Conservation (phyloP, 2,888 invertebrate species). For the Leuctra nigra region DNA sequence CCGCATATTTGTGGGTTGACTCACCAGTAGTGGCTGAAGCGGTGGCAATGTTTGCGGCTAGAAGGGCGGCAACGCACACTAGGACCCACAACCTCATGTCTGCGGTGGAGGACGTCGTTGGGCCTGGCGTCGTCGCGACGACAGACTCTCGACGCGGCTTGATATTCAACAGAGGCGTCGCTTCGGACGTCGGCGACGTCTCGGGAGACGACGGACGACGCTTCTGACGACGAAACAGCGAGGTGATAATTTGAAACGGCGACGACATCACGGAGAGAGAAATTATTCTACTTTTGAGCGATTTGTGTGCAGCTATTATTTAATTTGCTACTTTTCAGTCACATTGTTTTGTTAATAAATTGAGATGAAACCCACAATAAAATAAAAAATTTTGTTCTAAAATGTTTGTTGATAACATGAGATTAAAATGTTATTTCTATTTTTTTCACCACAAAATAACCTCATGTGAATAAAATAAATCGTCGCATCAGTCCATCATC, state of each 20-base stretch:
- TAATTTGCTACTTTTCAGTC: too few species aligned
- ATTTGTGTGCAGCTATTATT: too few species aligned
- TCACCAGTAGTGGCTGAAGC: slow-evolving; percentile 20
- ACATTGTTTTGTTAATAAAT: too few species aligned
- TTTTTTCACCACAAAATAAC: too few species aligned
- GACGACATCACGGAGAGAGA: not conserved
- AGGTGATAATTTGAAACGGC: not conserved
- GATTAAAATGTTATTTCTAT: too few species aligned
- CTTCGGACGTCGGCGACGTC: not conserved
- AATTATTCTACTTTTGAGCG: too few species aligned
- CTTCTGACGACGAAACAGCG: not conserved
- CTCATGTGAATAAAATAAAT: too few species aligned
- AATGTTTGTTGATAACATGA: too few species aligned
- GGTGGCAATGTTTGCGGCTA: slow-evolving; percentile 5
- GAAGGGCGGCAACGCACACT: slow-evolving; percentile 16
- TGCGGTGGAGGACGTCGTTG: not conserved
- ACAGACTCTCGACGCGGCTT: not conserved
- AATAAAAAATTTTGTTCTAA: too few species aligned
- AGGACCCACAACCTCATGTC: slow-evolving; percentile 12
- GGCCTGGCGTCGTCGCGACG: not conserved
- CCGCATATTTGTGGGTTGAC: slow-evolving; percentile 3
- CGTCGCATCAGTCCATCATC: too few species aligned
- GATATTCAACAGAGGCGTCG: not conserved
- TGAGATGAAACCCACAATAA: too few species aligned
- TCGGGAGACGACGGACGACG: not conserved